A percentile compares a stretch with the other conserved stretches of the same genome.
These are phyloP conservation scores for Laupala kohalensis DNA, from an alignment of 1,140 invertebrate species.

Conservation along the genomic window DNA sequence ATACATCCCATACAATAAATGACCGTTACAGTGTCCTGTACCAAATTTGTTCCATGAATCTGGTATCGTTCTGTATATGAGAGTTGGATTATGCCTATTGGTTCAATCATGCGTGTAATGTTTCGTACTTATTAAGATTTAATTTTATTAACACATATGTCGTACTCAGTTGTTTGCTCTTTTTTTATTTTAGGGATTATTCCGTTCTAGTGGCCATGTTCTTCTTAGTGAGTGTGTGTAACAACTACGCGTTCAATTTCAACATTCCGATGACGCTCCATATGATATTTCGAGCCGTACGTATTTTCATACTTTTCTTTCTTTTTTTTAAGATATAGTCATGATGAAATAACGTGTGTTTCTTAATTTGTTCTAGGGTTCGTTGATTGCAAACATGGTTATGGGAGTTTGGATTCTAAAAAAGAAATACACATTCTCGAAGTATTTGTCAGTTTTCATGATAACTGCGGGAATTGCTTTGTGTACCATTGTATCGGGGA, in stretches of 20 bases:
- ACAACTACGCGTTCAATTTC: constrained; percentile 93
- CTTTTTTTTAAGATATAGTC: too few species aligned
- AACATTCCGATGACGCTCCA: constrained; percentile 97
- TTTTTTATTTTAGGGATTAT: constrained; percentile 59
- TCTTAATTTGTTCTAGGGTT: constrained; percentile 62
- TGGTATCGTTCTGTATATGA: too few species aligned
- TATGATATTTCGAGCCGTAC: constrained; percentile 94
- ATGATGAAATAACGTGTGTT: too few species aligned
- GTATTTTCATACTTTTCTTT: constrained; percentile 27
- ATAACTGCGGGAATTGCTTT: constrained; percentile 84
- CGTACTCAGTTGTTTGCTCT: too few species aligned
- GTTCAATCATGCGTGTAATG: too few species aligned
- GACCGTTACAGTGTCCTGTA: too few species aligned
- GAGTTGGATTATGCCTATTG: too few species aligned
- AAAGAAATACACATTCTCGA: constrained; percentile 66
- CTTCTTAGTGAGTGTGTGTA: constrained; percentile 82
- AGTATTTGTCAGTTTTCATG: constrained; percentile 85
- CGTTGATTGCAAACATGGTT: constrained; percentile 91
- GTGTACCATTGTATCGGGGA: constrained; percentile 81
- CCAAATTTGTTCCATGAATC: too few species aligned
- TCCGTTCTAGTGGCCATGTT: constrained; percentile 76
- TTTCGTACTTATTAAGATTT: too few species aligned
- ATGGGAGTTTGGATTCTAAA: constrained; percentile 86
- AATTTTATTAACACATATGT: too few species aligned
- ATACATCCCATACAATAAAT: too few species aligned